phyloP scores from a whole-genome alignment of 1,140 invertebrate genomes.

The Drosophila mauritiana region DNA sequence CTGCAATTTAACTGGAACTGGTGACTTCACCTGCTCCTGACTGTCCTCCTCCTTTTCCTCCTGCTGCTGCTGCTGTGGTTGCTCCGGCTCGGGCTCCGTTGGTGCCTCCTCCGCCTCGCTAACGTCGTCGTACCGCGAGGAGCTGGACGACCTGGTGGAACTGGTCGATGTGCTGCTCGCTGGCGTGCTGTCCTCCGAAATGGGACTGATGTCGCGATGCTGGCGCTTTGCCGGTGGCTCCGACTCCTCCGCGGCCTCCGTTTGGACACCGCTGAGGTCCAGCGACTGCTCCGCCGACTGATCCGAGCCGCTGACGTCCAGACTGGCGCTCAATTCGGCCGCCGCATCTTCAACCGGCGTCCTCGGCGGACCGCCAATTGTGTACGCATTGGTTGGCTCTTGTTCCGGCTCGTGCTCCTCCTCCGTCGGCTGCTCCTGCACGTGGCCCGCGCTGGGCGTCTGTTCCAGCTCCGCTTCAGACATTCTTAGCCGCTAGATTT shows the following conservation, averaged over 20 bases:
- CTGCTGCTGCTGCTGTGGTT: neutral
- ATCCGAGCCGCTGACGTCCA: conserved; percentile 55
- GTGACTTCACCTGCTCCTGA: neutral
- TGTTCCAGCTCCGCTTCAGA: conserved; percentile 30
- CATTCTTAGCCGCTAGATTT: neutral
- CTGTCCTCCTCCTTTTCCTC: neutral
- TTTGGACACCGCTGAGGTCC: conserved; percentile 18
- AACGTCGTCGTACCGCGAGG: conserved; percentile 24
- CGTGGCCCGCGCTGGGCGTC: conserved; percentile 13
- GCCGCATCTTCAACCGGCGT: conserved; percentile 51
- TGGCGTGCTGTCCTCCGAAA: conserved; percentile 23
- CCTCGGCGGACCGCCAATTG: conserved; percentile 17
- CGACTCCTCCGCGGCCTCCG: neutral
- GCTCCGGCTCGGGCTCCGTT: neutral
- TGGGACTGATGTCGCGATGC: conserved; percentile 29
- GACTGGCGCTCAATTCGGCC: conserved; percentile 41
- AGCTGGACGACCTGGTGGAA: conserved; percentile 8
- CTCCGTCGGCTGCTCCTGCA: neutral
- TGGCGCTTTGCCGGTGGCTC: conserved; percentile 18
- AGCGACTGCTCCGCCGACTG: conserved; percentile 32
- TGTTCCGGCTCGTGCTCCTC: conserved; percentile 7
- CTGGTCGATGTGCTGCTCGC: conserved; percentile 2
- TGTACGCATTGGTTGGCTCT: neutral
- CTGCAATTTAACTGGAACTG: neutral
- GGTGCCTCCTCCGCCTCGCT: conserved; percentile 16